phyloP scores from a whole-genome alignment of 2,888 invertebrate species.

The Dicyrtoma fusca region DNA sequence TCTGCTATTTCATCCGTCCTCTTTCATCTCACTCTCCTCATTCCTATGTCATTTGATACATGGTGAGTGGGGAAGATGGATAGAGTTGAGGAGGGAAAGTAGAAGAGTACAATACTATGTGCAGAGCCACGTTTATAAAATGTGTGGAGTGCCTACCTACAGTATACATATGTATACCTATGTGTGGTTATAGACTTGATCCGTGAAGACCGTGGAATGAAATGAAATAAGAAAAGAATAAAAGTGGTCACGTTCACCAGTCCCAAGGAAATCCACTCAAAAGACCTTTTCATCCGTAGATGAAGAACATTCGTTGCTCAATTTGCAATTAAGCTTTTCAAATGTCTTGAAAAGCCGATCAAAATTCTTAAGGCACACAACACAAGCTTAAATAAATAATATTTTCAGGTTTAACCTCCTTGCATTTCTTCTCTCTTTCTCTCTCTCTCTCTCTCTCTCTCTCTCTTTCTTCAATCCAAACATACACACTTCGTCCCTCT shows the following conservation, averaged over 20 bases:
- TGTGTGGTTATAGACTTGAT: neutral
- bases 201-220: neutral
- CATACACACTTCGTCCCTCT: neutral
- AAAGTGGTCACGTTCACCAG: conserved; percentile 26
- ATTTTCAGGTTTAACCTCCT: conserved; percentile 2
- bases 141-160: neutral
- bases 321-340: conserved; percentile 15
- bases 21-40: conserved; percentile 6
- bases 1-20: neutral
- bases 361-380: neutral
- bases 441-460: neutral
- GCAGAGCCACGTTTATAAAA: neutral
- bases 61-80: too few relatives aligned
- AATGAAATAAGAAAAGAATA: conserved; percentile 19
- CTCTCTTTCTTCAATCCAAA: neutral
- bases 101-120: neutral
- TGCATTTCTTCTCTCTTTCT: neutral
- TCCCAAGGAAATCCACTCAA: conserved; percentile 16
- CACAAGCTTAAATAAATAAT: conserved; percentile 13
- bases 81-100: neutral
- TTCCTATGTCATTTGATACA: neutral
- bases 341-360: conserved; percentile 17
- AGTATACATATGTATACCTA: neutral
- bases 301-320: conserved; percentile 2
- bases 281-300: neutral